A percentile compares a stretch with the other conserved stretches of the same genome.
Conservation (phyloP, 2,888 invertebrate genomes). For the Hemithea aestivaria region DNA sequence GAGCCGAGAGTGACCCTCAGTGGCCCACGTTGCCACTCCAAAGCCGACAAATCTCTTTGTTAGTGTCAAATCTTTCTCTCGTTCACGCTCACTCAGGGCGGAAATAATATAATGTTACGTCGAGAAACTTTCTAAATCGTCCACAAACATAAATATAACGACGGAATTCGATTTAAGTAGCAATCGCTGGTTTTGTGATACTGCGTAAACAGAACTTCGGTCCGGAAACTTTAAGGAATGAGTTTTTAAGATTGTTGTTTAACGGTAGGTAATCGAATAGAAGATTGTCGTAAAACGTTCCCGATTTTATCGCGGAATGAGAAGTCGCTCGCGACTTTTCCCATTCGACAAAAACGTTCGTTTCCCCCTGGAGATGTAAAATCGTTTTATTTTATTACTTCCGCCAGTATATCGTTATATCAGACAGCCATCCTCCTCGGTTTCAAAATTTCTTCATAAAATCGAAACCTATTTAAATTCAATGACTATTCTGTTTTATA, state of each 20-base stretch:
- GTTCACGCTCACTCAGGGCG: neutral
- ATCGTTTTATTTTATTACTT: conserved; percentile 79
- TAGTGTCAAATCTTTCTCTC: conserved; percentile 1
- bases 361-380: conserved; percentile 75
- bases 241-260: conserved; percentile 69
- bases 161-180: conserved; percentile 10
- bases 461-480: conserved; percentile 41
- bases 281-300: conserved; percentile 77
- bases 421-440: conserved; percentile 54
- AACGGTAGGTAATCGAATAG: conserved; percentile 74
- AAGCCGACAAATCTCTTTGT: conserved; percentile 16
- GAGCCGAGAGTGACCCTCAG: conserved; percentile 15
- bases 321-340: conserved; percentile 76
- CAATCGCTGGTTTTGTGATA: conserved; percentile 10
- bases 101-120: neutral
- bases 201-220: conserved; percentile 30
- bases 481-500: conserved; percentile 18
- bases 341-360: conserved; percentile 76
- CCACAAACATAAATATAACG: conserved; percentile 3
- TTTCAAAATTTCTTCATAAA: conserved; percentile 54
- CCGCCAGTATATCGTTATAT: conserved; percentile 74
- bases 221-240: conserved; percentile 45
- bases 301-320: conserved; percentile 77
- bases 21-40: conserved; percentile 6
- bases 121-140: conserved; percentile 1